Percentiles rank a stretch among this genome's conserved stretches.
phyloP scores from a whole-genome alignment of 2,888 invertebrate species.

The Scaptomyza flava region DNA sequence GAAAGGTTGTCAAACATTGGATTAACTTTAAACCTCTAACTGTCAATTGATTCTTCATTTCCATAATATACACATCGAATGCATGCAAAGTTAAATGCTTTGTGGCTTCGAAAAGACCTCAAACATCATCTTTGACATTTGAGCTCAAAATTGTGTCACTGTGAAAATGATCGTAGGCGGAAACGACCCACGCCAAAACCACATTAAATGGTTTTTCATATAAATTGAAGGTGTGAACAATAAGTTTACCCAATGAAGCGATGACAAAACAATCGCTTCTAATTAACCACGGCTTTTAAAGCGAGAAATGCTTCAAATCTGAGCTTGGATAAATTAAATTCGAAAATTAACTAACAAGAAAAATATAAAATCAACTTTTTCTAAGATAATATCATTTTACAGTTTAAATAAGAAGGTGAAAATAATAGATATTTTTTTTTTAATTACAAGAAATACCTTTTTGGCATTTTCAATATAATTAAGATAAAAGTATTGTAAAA shows the following conservation, averaged over 20 bases:
- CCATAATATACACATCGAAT: slow-evolving; percentile 13
- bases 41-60: slow-evolving; percentile 9
- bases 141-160: slow-evolving; percentile 47
- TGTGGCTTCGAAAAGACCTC: not conserved
- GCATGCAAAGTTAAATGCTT: slow-evolving; percentile 14
- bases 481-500: too few species aligned
- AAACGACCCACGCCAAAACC: slow-evolving; percentile 47
- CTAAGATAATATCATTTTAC: too few species aligned
- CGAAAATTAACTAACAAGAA: not conserved
- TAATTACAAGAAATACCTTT: too few species aligned
- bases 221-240: slow-evolving; percentile 56
- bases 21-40: not conserved
- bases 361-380: too few species aligned
- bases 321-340: not conserved
- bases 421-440: too few species aligned
- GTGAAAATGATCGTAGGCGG: slow-evolving; percentile 34
- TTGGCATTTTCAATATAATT: too few species aligned
- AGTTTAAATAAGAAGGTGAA: too few species aligned
- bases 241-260: slow-evolving; percentile 23
- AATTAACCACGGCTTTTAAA: not conserved
- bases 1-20: slow-evolving; percentile 39
- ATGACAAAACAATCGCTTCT: slow-evolving; percentile 15
- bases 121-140: slow-evolving; percentile 58
- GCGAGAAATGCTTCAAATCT: not conserved
- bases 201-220: slow-evolving; percentile 6